Evolutionary conservation across 2,113 vertebrate species (phyloP).

Genomic region (Peromyscus maniculatus): DNA sequence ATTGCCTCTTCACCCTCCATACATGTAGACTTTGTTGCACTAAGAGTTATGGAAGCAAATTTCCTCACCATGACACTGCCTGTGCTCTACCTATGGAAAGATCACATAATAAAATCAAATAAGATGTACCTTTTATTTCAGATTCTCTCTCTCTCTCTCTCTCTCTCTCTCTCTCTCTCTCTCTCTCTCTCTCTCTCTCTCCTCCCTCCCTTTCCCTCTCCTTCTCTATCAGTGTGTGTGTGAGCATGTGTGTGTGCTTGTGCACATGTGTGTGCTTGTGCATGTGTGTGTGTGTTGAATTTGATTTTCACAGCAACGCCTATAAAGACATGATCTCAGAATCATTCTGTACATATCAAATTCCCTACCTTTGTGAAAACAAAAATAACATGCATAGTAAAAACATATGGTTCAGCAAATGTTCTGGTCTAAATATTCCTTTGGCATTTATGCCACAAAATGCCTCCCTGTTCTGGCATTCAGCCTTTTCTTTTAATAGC

Average conservation of each 20-base stretch:
- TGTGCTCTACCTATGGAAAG: not conserved
- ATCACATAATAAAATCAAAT: conserved; percentile 12
- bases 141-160: not conserved
- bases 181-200: not conserved
- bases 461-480: conserved; percentile 12
- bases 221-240: too few relatives aligned
- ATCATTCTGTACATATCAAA: not conserved
- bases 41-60: conserved; percentile 16
- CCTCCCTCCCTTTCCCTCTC: not conserved
- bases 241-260: not conserved
- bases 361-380: conserved; percentile 57
- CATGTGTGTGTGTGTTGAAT: not conserved
- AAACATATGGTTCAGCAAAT: conserved; percentile 73
- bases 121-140: conserved; percentile 40
- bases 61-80: not conserved
- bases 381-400: conserved; percentile 56
- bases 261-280: not conserved
- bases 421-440: conserved; percentile 60
- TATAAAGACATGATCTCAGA: not conserved
- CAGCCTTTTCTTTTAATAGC: conserved; percentile 28
- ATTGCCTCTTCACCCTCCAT: not conserved
- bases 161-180: not conserved
- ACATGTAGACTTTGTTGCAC: not conserved
- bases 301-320: conserved; percentile 1
- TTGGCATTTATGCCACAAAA: not conserved